Percentiles rank a stretch among this genome's conserved stretches.
Evolutionary conservation across 2,113 vertebrate species (phyloP).

Genomic region (Phaetusa simplex): DNA sequence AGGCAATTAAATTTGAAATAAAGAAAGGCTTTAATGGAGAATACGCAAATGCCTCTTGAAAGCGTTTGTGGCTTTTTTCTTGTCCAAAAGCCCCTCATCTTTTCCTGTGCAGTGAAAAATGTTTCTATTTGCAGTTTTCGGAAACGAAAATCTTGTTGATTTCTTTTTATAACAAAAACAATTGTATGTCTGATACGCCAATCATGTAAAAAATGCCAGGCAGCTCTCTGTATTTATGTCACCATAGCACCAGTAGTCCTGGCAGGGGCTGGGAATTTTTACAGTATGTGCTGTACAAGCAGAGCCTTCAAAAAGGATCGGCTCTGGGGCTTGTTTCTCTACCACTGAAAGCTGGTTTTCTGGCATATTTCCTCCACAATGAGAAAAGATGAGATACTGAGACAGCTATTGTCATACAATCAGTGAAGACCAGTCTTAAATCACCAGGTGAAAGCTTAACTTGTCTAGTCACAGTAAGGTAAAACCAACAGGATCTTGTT

Average conservation of each 20-base stretch:
- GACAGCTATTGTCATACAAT: not conserved
- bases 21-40: not conserved
- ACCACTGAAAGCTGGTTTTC: not conserved
- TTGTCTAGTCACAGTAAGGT: not conserved
- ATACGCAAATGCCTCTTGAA: not conserved
- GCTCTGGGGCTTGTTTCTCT: not conserved
- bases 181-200: not conserved
- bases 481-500: not conserved
- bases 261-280: not conserved
- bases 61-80: not conserved
- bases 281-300: not conserved
- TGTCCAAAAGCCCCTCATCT: not conserved
- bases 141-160: not conserved
- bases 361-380: not conserved
- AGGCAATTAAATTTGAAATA: not conserved
- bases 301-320: not conserved
- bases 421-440: not conserved
- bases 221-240: conserved; percentile 40
- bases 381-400: not conserved
- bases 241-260: conserved; percentile 7
- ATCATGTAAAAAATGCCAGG: not conserved
- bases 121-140: not conserved
- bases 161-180: not conserved
- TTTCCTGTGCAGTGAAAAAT: not conserved
- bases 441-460: not conserved